Evolutionary conservation across 2,797 vertebrate species (phyloP), one percentile per base, ranked within the genome.

Genomic region (Diglossa cyanea): DNA sequence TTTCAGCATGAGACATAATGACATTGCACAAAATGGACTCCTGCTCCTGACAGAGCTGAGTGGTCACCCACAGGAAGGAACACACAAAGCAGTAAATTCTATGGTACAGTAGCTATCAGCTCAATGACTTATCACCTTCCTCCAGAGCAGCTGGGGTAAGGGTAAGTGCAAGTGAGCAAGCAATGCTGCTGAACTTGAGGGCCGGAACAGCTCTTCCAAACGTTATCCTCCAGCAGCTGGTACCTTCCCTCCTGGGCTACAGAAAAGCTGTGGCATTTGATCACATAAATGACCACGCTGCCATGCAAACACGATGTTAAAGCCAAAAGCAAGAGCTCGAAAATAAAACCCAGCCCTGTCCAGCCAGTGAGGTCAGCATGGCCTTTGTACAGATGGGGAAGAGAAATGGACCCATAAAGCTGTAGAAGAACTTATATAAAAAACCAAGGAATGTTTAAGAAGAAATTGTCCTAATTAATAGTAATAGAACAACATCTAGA

Each of bases 271-370:
- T 39, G 37, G 54, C 11, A 20, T 67, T 57, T 72, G 48, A 31
- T 50, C 30, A 1, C 6, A 18, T 21, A 44, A 58, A 31, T 16
- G 63, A 26, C 31, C 44, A 40, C 0, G 0, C 25, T 42, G 48
- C 24, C 21, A 3, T 25, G n/a, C 16, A 23, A 61, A 57, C 7
- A 28, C 0, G 0, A 3, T 19, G 37, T 24, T 44, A 24, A 73
- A 66, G 45, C 51, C 55, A 78, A 26, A 57, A 66, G 48, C 60
- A 66, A 78, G 48, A 4, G 3, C 25, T 30, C 17, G 57, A 82
- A 90, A 71, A 67, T 13, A 48, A 57, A 86, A 26, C 14, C 18
- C 53, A 76, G 25, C 4, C 57, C 33, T 61, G 57, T 20, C 16
- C 37, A 39, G 51, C 15, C 86, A 35, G 14, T 60, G 79, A 88